A percentile compares a stretch with the other conserved stretches of the same genome.
Evolutionary conservation across 2,888 invertebrate species (phyloP).

Genomic region (Corythucha ciliata): DNA sequence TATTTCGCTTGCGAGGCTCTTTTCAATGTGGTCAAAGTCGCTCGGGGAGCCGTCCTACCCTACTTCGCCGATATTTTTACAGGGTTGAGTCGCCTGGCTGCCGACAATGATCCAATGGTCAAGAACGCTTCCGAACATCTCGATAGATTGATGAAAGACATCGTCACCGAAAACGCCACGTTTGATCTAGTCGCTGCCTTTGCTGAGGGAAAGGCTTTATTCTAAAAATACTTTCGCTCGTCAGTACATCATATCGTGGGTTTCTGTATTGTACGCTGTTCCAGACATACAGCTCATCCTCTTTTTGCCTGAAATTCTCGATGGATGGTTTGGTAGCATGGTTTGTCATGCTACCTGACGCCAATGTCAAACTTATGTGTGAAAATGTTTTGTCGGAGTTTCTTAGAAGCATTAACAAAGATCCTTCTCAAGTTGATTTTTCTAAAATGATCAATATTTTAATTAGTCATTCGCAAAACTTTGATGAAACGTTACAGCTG

Average conservation of each 20-base stretch:
- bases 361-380: conserved; percentile 56
- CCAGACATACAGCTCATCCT: conserved; percentile 85
- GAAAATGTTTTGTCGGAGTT: conserved; percentile 88
- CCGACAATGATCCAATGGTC: conserved; percentile 92
- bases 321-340: conserved; percentile 92
- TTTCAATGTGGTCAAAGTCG: conserved; percentile 94
- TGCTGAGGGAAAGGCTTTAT: conserved; percentile 84
- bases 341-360: too few species aligned
- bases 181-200: conserved; percentile 85
- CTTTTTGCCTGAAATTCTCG: conserved; percentile 87
- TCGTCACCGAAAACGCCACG: conserved; percentile 83
- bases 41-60: conserved; percentile 75
- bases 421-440: conserved; percentile 71
- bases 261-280: conserved; percentile 86
- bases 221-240: conserved; percentile 81
- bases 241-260: conserved; percentile 97
- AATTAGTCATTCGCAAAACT: conserved; percentile 83
- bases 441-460: conserved; percentile 88
- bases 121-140: conserved; percentile 91
- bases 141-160: conserved; percentile 93
- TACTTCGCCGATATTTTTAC: conserved; percentile 89
- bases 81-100: conserved; percentile 77
- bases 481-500: conserved; percentile 56
- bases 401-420: conserved; percentile 74
- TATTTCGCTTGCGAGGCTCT: conserved; percentile 88